Base-by-base conservation (phyloP, 2,888 invertebrate genomes). In the Chrysolina haemoptera region DNA sequence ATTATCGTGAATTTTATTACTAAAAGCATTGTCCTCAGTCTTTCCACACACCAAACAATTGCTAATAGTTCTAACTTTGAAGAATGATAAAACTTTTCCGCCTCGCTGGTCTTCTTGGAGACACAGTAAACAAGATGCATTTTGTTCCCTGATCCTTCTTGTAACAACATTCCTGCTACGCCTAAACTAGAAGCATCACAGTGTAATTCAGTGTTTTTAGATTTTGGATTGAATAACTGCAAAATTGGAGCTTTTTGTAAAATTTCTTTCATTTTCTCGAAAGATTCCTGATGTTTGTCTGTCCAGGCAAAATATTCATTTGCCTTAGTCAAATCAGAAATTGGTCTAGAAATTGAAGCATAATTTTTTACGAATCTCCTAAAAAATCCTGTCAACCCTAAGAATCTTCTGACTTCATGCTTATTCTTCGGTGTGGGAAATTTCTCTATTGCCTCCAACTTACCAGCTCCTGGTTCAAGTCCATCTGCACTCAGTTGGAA, bases 1-100 rank as follows among this genome's bases (percentile, higher is more conserved):
- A 82, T 68, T 9, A 85, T 73, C 27, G 74, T 82, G 65, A 84
- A 81, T 43, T 69, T 62, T 6, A 83, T 79, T 6, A 79, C 80
- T 18, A 83, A 68, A 9, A 83, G 62, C 59, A 82, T 77, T n/a
- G 76, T 59, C 14, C 82, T 55, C 46, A 83, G 78, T 43, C 81
- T 76, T 16, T 82, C 77, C 0, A 82, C 22, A 0, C 78, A 70
- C 69, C 82, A 82, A 1, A 84, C 76, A 10, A 84, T 75, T 0
- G 84, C 84, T 46, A 84, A 35, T 22, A 82, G 66, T 66, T 81
- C 80, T 12, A 81, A 65, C 53, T 82, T 81, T 14, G 80, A 80
- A 0, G 80, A 83, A 10, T 79, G 79, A 67, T 81, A 82, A 43
- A n/a, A 9, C n/a, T 1, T 10, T 20, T 62, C 18, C 1, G 18